Base-by-base conservation (phyloP, 2,113 vertebrate species). In the Fulmarus glacialis region DNA sequence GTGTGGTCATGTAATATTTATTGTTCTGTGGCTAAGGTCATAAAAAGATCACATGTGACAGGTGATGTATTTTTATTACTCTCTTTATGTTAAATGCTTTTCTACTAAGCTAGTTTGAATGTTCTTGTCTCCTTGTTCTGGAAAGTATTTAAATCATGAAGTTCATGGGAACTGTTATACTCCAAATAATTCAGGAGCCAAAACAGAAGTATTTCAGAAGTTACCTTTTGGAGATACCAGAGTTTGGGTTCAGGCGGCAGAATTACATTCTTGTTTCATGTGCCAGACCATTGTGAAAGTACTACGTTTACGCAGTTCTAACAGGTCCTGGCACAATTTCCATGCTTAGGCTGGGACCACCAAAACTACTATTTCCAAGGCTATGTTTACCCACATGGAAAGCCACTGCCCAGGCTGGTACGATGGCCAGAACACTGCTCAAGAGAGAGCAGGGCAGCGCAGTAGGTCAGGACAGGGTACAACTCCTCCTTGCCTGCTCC, bases 1-100 rank as follows among this genome's bases (percentile, higher is more conserved):
- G 95, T 94, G 92, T 97, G 90, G 93, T 94, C 97, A 93, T 97
- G 58, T 95, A 96, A 98, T 96, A 97, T 97, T 97, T 96, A 96
- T 97, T 95, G 85, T 97, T 97, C 86, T 91, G 86, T 93, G 94
- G 95, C 89, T 95, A 97, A 97, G 96, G 96, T 96, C 96, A 97
- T 95, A 96, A 85, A 97, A 97, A 97, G 93, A 97, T 95, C 93
- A 96, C 85, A 96, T 96, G 77, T 97, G 94, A 96, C 92, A 96
- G 95, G 90, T 92, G 89, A 96, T 93, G 90, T 96, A 94, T 93
- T 92, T 95, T 96, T 96, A 95, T 96, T 97, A 94, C 88, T 93
- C 81, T 95, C 80, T 97, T 97, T 95, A 92, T 94, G 91, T 93
- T 96, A 96, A 93, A 94, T 96, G 93, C 89, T 83, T 96, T 96